Percentiles rank a stretch among this genome's conserved stretches.
Conservation (phyloP, 1,140 invertebrate genomes). For the Homarus americanus region DNA sequence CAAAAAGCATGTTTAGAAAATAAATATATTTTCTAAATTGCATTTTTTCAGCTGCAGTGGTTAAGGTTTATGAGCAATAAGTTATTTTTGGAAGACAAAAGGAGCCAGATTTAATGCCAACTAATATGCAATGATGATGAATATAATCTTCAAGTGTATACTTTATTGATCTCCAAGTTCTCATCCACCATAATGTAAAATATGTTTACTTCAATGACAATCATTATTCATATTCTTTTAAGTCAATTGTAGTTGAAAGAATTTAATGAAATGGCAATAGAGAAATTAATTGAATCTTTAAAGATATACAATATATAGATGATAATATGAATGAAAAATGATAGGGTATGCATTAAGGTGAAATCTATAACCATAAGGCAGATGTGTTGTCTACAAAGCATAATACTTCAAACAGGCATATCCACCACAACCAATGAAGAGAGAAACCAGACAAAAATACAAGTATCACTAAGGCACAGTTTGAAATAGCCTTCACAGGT, state of each 20-base stretch:
- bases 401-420: conserved; percentile 53
- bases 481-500: background rate
- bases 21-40: too few species aligned
- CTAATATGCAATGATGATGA: conserved; percentile 11
- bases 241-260: too few species aligned
- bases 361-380: conserved; percentile 37
- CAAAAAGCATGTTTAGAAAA: too few species aligned
- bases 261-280: conserved; percentile 3
- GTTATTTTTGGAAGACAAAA: conserved; percentile 21
- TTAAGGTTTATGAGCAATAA: conserved; percentile 21
- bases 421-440: conserved; percentile 55
- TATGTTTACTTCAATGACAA: background rate
- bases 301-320: background rate
- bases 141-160: background rate
- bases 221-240: too few species aligned
- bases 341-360: conserved; percentile 1
- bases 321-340: conserved; percentile 1
- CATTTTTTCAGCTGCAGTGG: background rate
- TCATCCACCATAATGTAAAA: background rate
- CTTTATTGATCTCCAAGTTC: background rate
- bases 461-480: conserved; percentile 13
- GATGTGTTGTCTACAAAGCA: conserved; percentile 47
- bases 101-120: conserved; percentile 39
- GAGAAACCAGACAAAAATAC: conserved; percentile 36
- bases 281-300: background rate